These are phyloP conservation scores for Proterorhinus semilunaris DNA, from an alignment of 2,113 vertebrate genomes.

Conservation along the genomic window DNA sequence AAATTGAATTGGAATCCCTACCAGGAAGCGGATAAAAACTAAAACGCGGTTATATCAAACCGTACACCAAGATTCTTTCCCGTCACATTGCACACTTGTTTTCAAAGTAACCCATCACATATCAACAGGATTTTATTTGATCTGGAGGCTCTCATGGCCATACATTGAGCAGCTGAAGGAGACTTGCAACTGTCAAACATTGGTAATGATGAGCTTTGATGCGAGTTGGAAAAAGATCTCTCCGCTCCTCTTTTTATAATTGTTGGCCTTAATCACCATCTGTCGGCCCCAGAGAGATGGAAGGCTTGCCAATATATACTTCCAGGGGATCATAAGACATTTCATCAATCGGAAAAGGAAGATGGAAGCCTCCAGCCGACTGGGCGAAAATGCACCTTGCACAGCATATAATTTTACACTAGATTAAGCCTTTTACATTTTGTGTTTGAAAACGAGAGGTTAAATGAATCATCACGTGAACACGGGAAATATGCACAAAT, in stretches of 20 bases:
- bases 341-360: not conserved
- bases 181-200: conserved; percentile 12
- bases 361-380: not conserved
- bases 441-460: too few relatives aligned
- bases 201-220: conserved; percentile 33
- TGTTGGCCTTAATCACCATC: conserved; percentile 23
- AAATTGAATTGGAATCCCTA: too few relatives aligned
- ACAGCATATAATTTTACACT: not conserved
- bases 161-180: not conserved
- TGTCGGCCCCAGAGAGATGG: conserved; percentile 6
- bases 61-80: not conserved
- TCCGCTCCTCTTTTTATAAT: conserved; percentile 21
- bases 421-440: not conserved
- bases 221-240: conserved; percentile 36
- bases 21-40: too few relatives aligned
- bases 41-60: too few relatives aligned
- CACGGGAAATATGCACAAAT: too few relatives aligned
- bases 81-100: conserved; percentile 11
- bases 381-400: not conserved
- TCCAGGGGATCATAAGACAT: not conserved
- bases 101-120: conserved; percentile 8
- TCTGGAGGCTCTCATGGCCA: not conserved
- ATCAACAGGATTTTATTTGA: not conserved
- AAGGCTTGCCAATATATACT: not conserved
- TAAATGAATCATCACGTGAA: too few relatives aligned